phyloP scores from a whole-genome alignment of 1,140 invertebrate species.

The Drosophila pseudoananassae region DNA sequence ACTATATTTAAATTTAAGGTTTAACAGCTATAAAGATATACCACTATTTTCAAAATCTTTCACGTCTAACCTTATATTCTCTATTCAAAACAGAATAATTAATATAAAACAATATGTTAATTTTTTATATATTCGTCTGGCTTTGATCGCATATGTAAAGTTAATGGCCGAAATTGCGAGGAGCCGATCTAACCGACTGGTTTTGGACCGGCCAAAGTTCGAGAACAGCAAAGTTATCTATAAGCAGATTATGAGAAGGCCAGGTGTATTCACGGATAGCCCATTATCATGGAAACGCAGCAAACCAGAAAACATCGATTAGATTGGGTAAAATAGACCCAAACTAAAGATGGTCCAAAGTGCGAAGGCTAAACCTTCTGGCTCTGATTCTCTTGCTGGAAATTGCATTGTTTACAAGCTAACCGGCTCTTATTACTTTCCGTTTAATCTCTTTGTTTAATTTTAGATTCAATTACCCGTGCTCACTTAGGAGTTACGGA shows the following conservation, averaged over 20 bases:
- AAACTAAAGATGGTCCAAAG: slow-evolving; percentile 25
- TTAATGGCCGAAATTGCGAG: slow-evolving; percentile 3
- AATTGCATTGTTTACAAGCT: too few relatives aligned
- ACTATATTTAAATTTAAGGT: too few relatives aligned
- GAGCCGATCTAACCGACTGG: slow-evolving; percentile 23
- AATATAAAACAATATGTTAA: slow-evolving; percentile 29
- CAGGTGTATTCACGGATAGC: slow-evolving; percentile 18
- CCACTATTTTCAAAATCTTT: not conserved
- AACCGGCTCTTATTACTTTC: slow-evolving; percentile 1
- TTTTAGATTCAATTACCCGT: slow-evolving; percentile 22
- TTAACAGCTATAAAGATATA: too few relatives aligned
- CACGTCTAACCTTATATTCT: slow-evolving; percentile 10
- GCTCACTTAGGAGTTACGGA: slow-evolving; percentile 12
- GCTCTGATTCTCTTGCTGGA: not conserved
- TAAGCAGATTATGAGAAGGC: slow-evolving; percentile 25
- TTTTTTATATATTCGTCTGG: slow-evolving; percentile 11
- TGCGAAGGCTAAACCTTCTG: slow-evolving; percentile 34
- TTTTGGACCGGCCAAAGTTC: slow-evolving; percentile 38
- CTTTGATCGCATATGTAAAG: slow-evolving; percentile 32
- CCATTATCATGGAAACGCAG: slow-evolving; percentile 20
- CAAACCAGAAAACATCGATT: slow-evolving; percentile 25
- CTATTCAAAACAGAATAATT: slow-evolving; percentile 1
- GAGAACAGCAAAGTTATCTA: slow-evolving; percentile 22
- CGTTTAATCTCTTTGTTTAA: not conserved
- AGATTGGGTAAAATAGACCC: slow-evolving; percentile 21